Percentiles rank a stretch among this genome's conserved stretches.
These are phyloP conservation scores for Pseudomugil gertrudae DNA, from an alignment of 2,797 vertebrate species.

Conservation along the genomic window DNA sequence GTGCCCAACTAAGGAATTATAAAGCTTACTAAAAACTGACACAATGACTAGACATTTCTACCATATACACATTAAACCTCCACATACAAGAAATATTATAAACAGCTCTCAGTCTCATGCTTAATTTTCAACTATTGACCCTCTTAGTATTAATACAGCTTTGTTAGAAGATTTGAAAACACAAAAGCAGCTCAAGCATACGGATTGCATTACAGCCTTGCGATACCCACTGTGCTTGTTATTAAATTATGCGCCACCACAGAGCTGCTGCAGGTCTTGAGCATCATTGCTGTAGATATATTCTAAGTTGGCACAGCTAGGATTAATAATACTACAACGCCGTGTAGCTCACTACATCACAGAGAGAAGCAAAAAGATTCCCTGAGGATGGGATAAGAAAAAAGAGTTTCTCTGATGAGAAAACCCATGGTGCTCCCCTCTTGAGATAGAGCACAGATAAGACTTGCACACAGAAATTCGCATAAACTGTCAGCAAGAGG, in stretches of 20 bases:
- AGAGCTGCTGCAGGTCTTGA: conserved; percentile 4
- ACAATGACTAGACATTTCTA: not conserved
- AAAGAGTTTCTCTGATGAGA: conserved; percentile 34
- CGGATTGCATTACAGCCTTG: conserved; percentile 17
- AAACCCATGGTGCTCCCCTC: conserved; percentile 16
- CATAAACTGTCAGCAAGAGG: conserved; percentile 31
- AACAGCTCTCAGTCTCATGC: not conserved
- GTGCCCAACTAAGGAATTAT: conserved; percentile 20
- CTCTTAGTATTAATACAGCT: conserved; percentile 55
- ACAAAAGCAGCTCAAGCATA: conserved; percentile 49
- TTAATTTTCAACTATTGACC: conserved; percentile 27
- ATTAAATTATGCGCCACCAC: conserved; percentile 19
- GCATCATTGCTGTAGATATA: not conserved
- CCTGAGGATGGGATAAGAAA: conserved; percentile 28
- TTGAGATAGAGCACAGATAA: conserved; percentile 39
- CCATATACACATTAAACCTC: not conserved
- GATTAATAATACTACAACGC: conserved; percentile 11
- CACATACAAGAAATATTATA: not conserved
- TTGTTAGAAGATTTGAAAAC: conserved; percentile 44
- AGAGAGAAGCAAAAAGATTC: conserved; percentile 28
- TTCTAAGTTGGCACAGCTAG: conserved; percentile 12
- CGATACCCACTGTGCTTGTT: conserved; percentile 22
- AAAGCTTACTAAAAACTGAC: conserved; percentile 10
- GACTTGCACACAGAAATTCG: conserved; percentile 34
- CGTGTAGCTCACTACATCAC: conserved; percentile 13